Conservation (phyloP, 2,888 invertebrate genomes). For the Caenorhabditis sp. region DNA sequence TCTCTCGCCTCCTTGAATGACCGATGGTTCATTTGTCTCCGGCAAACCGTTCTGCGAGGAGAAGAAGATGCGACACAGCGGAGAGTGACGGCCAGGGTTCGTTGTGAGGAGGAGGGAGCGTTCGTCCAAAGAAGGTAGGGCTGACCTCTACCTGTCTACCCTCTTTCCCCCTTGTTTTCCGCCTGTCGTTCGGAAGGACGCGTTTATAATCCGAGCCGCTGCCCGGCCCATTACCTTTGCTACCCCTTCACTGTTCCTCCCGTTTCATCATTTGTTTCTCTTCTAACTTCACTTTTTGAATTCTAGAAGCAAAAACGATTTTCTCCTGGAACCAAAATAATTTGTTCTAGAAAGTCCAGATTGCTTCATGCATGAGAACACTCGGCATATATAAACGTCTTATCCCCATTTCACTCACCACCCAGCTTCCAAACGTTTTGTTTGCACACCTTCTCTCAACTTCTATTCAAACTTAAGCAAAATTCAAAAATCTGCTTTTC, state of each 20-base stretch:
- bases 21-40: conserved; percentile 60
- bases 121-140: conserved; percentile 54
- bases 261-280: neutral
- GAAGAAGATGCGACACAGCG: conserved; percentile 13
- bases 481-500: too few relatives aligned
- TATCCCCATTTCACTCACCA: conserved; percentile 12
- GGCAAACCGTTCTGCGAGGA: conserved; percentile 50
- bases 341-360: neutral
- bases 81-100: conserved; percentile 29
- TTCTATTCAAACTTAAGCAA: too few relatives aligned
- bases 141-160: conserved; percentile 39
- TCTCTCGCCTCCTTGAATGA: conserved; percentile 56
- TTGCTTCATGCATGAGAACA: conserved; percentile 24
- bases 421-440: too few relatives aligned
- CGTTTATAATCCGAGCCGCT: conserved; percentile 57
- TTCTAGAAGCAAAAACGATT: neutral
- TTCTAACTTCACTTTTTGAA: neutral
- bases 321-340: neutral
- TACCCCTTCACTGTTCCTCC: conserved; percentile 12
- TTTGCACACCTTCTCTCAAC: conserved; percentile 16
- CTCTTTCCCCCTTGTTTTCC: conserved; percentile 49
- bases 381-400: conserved; percentile 13
- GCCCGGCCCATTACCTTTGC: conserved; percentile 49
- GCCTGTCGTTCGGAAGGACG: conserved; percentile 55
- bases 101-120: conserved; percentile 42